Percentiles rank a stretch among this genome's conserved stretches.
Conservation (phyloP, 1,140 invertebrate species). For the Euwallacea similis region DNA sequence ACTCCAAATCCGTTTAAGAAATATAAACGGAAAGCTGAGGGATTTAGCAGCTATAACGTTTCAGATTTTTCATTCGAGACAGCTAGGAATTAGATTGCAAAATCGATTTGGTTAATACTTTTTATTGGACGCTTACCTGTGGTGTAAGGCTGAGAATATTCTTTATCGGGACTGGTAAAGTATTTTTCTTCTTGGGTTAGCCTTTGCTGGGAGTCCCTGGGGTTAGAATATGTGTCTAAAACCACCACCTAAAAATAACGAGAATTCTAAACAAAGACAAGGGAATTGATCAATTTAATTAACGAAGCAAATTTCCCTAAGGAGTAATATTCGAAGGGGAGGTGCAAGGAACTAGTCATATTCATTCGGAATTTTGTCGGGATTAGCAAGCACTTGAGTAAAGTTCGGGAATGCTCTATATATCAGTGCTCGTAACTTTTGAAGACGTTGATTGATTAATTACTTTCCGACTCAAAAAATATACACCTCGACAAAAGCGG, state of each 20-base stretch:
- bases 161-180: constrained; percentile 60
- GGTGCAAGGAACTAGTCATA: constrained; percentile 4
- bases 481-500: constrained; percentile 2
- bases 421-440: background rate
- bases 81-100: constrained; percentile 8
- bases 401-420: background rate
- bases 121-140: constrained; percentile 51
- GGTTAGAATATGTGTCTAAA: constrained; percentile 63
- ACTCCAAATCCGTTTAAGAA: constrained; percentile 25
- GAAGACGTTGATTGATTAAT: background rate
- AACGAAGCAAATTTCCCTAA: constrained; percentile 13
- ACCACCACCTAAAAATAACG: constrained; percentile 61
- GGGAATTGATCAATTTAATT: constrained; percentile 11
- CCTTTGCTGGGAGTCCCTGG: constrained; percentile 57
- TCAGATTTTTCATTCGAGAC: constrained; percentile 14
- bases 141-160: constrained; percentile 63
- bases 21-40: constrained; percentile 24
- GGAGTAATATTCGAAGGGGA: background rate
- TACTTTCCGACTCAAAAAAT: background rate
- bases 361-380: constrained; percentile 8
- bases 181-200: constrained; percentile 59
- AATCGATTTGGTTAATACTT: constrained; percentile 11
- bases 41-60: constrained; percentile 18
- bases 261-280: constrained; percentile 1
- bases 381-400: constrained; percentile 1